Evolutionary conservation across 1,140 invertebrate genomes (phyloP), one percentile per base, ranked within the genome.

Genomic region (Apis florea): DNA sequence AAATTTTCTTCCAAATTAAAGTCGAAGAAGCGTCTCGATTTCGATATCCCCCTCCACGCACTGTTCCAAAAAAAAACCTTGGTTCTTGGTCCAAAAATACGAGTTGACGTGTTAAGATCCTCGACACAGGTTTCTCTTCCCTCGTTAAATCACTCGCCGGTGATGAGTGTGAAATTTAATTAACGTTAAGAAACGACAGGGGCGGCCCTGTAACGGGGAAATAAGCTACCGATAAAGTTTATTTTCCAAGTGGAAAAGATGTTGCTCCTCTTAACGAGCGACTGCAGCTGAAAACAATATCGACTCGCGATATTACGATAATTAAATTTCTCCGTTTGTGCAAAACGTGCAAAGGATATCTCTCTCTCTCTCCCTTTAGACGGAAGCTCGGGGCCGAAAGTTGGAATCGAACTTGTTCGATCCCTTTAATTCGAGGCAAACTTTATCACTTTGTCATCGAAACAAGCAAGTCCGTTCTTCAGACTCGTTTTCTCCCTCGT

Each of bases 311-410:
- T 53, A 78, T 78, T 59, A 59, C 64, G 53, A 51, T 69, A 78
- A 78, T 69, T 78, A 69, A 78, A 78, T 78, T 68, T 49, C 53
- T 49, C 19, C 17, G 40, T 69, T 59, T 69, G 40, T 68, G n/a
- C n/a, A 19, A 2, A 31, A 2, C 2, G 47, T 58, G 40, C 24
- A 26, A 2, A 17, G 6, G 26, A 17, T 53, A 40, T 68, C 26
- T 15, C 21, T 40, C 9, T 24, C 54, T 54, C 47, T 40, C 21
- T 67, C n/a, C 13, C 40, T n/a, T 13, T 6, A 17, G 26, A 15
- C 1, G 31, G 24, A n/a, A 63, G n/a, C 10, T 40, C 21, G 40
- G 4, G 4, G 31, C 2, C 31, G 40, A 47, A 67, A 47, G 4
- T 64, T 64, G 31, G 31, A 21, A 40, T 21, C 26, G 63, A 47